Conservation (phyloP, 2,797 vertebrate species). For the Decapterus maruadsi region DNA sequence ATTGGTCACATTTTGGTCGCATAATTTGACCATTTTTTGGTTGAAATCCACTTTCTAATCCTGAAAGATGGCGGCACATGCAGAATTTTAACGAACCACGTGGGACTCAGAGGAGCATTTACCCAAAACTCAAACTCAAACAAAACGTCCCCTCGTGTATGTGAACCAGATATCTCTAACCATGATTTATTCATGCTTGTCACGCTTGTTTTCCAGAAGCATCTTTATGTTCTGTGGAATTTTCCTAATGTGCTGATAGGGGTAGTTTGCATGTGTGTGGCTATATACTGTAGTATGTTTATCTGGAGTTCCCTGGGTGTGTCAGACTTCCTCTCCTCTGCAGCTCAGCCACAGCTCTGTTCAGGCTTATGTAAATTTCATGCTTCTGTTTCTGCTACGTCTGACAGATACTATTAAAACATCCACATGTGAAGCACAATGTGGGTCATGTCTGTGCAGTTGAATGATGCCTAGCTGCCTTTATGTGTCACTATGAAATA, state of each 20-base stretch:
- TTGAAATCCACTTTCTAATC: too few species aligned
- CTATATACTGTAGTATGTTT: background rate
- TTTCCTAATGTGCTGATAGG: background rate
- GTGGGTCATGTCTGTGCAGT: constrained; percentile 17
- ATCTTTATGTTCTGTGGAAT: background rate
- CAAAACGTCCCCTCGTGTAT: background rate
- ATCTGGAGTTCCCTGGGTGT: background rate
- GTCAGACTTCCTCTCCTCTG: background rate
- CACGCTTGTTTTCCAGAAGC: constrained; percentile 13
- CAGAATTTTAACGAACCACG: too few species aligned
- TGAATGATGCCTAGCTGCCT: constrained; percentile 11
- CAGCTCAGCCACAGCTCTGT: background rate
- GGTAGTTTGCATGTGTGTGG: background rate
- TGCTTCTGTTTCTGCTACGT: constrained; percentile 8
- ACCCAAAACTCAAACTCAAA: background rate
- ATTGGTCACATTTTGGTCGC: too few species aligned
- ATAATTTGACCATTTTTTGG: too few species aligned
- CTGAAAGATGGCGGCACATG: too few species aligned
- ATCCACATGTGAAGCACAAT: constrained; percentile 9
- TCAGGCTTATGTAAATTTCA: constrained; percentile 4
- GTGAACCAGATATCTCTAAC: constrained; percentile 1
- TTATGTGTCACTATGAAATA: background rate
- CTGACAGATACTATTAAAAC: too few species aligned
- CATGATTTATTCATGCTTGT: constrained; percentile 1
- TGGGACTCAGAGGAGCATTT: too few species aligned